Evolutionary conservation across 2,888 invertebrate species (phyloP).

Genomic region (Axea sp.): DNA sequence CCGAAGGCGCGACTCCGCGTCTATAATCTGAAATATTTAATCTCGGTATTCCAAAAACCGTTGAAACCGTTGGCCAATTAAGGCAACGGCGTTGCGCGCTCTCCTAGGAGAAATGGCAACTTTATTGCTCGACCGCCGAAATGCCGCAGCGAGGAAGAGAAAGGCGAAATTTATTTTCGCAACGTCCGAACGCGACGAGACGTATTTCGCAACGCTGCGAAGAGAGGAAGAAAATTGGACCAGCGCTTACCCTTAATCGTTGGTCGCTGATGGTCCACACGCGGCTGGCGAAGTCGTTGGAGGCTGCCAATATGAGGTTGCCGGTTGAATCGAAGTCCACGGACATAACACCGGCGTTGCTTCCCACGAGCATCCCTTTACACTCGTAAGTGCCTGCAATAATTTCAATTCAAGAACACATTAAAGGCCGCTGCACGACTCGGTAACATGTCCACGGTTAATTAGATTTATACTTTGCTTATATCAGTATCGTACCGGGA

Average conservation of each 20-base stretch:
- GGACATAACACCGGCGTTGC: constrained; percentile 97
- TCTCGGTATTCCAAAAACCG: too few species aligned
- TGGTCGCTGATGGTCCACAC: constrained; percentile 97
- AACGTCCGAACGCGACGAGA: too few species aligned
- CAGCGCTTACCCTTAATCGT: constrained; percentile 89
- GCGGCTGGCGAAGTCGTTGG: constrained; percentile 97
- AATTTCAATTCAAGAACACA: constrained; percentile 59
- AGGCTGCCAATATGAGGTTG: constrained; percentile 92
- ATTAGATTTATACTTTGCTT: constrained; percentile 67
- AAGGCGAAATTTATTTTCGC: too few species aligned
- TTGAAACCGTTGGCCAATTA: too few species aligned
- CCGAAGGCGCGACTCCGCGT: too few species aligned
- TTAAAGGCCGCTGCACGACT: constrained; percentile 56
- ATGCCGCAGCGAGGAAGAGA: too few species aligned
- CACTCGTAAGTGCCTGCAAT: constrained; percentile 84
- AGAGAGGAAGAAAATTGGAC: constrained; percentile 34
- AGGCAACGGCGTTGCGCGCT: too few species aligned
- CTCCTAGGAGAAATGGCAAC: too few species aligned
- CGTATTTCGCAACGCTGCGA: neutral
- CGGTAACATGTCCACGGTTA: constrained; percentile 64
- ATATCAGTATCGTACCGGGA: constrained; percentile 51
- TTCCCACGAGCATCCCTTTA: constrained; percentile 91
- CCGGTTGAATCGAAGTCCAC: constrained; percentile 97
- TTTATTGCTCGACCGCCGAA: too few species aligned
- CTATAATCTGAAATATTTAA: too few species aligned